Conservation (phyloP, 1,140 invertebrate species). For the Drosophila chauvacae region DNA sequence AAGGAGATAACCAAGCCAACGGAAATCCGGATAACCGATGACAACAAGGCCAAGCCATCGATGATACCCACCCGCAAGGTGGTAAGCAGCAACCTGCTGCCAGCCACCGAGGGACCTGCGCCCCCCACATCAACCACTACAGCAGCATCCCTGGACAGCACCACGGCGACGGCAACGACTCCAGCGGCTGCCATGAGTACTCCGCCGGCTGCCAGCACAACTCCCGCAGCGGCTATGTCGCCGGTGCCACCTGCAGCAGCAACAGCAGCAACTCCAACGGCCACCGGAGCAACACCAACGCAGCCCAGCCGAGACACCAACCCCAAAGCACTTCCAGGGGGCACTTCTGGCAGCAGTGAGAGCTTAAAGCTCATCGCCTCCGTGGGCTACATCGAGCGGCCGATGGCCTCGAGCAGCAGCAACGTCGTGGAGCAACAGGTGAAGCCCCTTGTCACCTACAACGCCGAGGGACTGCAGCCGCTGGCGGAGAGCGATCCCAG, state of each 20-base stretch:
- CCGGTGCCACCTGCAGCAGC: slow-evolving; percentile 3
- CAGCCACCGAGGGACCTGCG: slow-evolving; percentile 40
- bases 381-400: slow-evolving; percentile 55
- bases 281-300: slow-evolving; percentile 18
- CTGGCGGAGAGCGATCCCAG: slow-evolving; percentile 67
- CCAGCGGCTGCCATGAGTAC: slow-evolving; percentile 10
- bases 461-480: slow-evolving; percentile 52
- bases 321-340: slow-evolving; percentile 60
- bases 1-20: slow-evolving; percentile 84
- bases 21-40: slow-evolving; percentile 83
- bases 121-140: slow-evolving; percentile 2
- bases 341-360: slow-evolving; percentile 37
- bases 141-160: slow-evolving; percentile 1
- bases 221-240: not conserved
- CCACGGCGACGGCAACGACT: slow-evolving; percentile 16
- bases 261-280: slow-evolving; percentile 44
- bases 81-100: slow-evolving; percentile 2
- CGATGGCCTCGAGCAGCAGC: slow-evolving; percentile 22
- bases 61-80: slow-evolving; percentile 64
- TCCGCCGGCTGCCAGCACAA: not conserved
- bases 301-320: slow-evolving; percentile 58
- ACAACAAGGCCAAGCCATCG: slow-evolving; percentile 72
- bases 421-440: slow-evolving; percentile 26
- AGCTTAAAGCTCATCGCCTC: slow-evolving; percentile 80
- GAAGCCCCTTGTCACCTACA: slow-evolving; percentile 59